Base-by-base conservation (phyloP, 2,888 invertebrate species). In the Diplolepis rosae region DNA sequence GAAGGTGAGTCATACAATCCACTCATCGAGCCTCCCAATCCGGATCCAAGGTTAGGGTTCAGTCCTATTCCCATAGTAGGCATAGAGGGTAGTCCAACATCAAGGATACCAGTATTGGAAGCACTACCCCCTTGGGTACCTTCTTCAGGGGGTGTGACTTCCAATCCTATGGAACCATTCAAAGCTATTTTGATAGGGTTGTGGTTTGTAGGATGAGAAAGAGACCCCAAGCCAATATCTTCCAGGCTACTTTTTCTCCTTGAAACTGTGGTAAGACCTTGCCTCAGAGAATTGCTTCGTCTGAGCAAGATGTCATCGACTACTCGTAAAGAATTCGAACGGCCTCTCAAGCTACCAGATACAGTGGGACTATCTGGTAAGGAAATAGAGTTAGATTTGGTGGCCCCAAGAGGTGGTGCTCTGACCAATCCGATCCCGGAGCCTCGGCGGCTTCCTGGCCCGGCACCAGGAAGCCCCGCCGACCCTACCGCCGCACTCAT, bases 361-460 rank as follows among this genome's bases (percentile, higher is more conserved):
- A 95, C 94, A 72, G 95, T 95, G 67, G 96, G 95, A 88, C 95
- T 96, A 89, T 96, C 96, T 66, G 96, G 96, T 81, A 96, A 91
- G 71, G 96, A 96, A 79, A 96, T 91, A 69, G 96, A 96, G 90
- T 96, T 96, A 68, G 96, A 95, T 90, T 96, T 96, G 78, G 95
- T 95, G 78, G 93, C 94, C 78, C 93, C 93, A 75, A 96, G 91
- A 66, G 95, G 95, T 75, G 95, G 95, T 70, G 95, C 93, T 82
- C 94, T 92, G 83, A 93, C 91, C 82, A 92, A 91, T 65, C 93
- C 93, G 76, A 93, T 91, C 72, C 92, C 92, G 69, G 94, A 94
- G 76, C 94, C 94, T 71, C 95, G 91, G 75, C 95, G 91, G 85
- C 93, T 93, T 74, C 92, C 92, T 80, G 85, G 82, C 77, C 87